Conservation (phyloP, 2,113 vertebrate species). For the Cottus gobio region DNA sequence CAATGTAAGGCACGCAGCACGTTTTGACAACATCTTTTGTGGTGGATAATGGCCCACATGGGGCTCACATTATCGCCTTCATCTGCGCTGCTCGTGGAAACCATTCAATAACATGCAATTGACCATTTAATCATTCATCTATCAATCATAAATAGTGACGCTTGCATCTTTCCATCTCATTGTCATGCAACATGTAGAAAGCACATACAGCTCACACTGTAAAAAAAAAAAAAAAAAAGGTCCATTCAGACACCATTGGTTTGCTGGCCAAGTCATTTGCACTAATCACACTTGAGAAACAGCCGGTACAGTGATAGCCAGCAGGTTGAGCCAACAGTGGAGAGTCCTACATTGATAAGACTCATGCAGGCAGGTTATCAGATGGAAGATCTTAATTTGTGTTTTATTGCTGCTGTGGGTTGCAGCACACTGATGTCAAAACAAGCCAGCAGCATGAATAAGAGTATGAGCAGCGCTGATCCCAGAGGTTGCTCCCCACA, state of each 20-base stretch:
- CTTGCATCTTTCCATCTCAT: not conserved
- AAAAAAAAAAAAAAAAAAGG: not conserved
- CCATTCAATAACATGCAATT: constrained; percentile 10
- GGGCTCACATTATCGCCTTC: not conserved
- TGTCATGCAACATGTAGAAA: not conserved
- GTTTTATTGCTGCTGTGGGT: constrained; percentile 65
- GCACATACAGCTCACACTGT: not conserved
- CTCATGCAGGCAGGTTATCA: constrained; percentile 52
- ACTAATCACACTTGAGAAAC: constrained; percentile 45
- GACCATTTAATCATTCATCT: not conserved
- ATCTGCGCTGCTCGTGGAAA: constrained; percentile 10
- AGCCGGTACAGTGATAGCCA: constrained; percentile 24
- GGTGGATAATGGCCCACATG: constrained; percentile 1
- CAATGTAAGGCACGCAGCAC: constrained; percentile 76
- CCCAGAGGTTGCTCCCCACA: constrained; percentile 27
- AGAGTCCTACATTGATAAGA: constrained; percentile 64
- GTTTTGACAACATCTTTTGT: not conserved
- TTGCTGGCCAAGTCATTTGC: constrained; percentile 11
- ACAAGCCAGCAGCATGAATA: constrained; percentile 52
- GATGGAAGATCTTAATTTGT: constrained; percentile 58
- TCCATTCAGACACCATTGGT: constrained; percentile 7
- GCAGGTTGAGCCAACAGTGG: constrained; percentile 21
- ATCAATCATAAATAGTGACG: not conserved
- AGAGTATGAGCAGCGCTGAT: constrained; percentile 35
- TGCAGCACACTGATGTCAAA: constrained; percentile 67